Base-by-base conservation (phyloP, 2,888 invertebrate species). In the Lymantria dispar region DNA sequence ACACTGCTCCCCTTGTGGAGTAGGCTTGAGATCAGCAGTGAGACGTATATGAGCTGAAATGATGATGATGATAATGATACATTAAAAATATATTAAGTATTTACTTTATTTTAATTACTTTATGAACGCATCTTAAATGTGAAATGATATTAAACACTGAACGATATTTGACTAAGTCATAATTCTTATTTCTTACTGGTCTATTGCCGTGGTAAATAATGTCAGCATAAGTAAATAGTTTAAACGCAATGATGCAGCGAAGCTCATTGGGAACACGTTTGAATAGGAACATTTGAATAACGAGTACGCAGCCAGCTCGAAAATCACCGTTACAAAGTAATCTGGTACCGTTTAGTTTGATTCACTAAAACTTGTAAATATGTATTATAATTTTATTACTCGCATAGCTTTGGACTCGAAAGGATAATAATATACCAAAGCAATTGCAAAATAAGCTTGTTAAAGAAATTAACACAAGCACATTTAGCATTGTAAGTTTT, bases 121-220 rank as follows among this genome's bases (percentile, higher is more conserved):
- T 22, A 22, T 2, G 5, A 3, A 3, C 22, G 22, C 5, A 22
- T 22, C 22, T 5, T 3, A 22, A 3, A 22, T 22, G 5, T 22
- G 22, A n/a, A n/a, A n/a, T 22, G 22, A 22, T 22, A 22, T 22
- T 22, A 22, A 22, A 22, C 22, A 22, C 50, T 51, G 36, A 52
- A 46, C 43, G 42, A 47, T 60, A 52, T 54, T 62, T 58, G 51
- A 52, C 49, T 31, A 48, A 54, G 3, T 22, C 22, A 22, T 22
- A 22, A 22, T 48, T 60, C 55, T 47, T 60, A 54, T 47, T 56
- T 48, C 54, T 58, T 52, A 56, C 49, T 64, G 60, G 59, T 62
- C 58, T 59, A 58, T 58, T 58, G 55, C 56, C 62, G 60, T 44
- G 51, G 60, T 58, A 68, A 68, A 67, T 58, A 68, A 56, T 59